A percentile compares a stretch with the other conserved stretches of the same genome.
Evolutionary conservation across 2,113 vertebrate species (phyloP).

Genomic region (Butorides virescens): DNA sequence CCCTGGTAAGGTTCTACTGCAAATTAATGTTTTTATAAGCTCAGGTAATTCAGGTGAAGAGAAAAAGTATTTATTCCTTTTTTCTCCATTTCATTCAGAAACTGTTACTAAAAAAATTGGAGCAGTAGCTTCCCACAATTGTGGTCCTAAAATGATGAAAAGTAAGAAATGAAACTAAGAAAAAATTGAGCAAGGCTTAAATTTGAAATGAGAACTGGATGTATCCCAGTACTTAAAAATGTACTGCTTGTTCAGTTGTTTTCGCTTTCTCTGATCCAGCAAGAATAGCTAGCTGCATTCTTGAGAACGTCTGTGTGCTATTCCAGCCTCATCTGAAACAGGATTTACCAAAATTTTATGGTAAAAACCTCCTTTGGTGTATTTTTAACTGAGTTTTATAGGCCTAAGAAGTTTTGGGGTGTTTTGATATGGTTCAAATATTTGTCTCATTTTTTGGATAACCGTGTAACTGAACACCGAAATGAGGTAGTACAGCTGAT

Average conservation of each 20-base stretch:
- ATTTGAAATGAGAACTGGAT: neutral
- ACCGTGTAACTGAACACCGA: neutral
- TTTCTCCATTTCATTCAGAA: neutral
- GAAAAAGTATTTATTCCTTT: neutral
- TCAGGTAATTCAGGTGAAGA: neutral
- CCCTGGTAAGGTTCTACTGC: neutral
- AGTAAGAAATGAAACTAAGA: neutral
- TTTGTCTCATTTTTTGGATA: accelerated
- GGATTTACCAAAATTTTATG: neutral
- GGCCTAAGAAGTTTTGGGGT: neutral
- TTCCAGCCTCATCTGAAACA: neutral
- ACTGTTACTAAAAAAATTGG: neutral
- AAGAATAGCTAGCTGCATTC: neutral
- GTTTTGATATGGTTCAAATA: neutral
- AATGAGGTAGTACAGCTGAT: neutral
- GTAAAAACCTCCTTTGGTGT: neutral
- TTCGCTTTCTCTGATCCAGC: neutral
- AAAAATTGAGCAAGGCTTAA: neutral
- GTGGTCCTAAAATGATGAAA: neutral
- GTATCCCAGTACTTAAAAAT: neutral
- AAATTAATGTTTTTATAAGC: neutral
- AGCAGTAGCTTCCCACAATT: neutral
- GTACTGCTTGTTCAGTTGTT: neutral
- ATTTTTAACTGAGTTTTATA: neutral
- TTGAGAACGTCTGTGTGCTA: neutral